Base-by-base conservation (phyloP, 2,888 invertebrate genomes). In the Apantesis nais region DNA sequence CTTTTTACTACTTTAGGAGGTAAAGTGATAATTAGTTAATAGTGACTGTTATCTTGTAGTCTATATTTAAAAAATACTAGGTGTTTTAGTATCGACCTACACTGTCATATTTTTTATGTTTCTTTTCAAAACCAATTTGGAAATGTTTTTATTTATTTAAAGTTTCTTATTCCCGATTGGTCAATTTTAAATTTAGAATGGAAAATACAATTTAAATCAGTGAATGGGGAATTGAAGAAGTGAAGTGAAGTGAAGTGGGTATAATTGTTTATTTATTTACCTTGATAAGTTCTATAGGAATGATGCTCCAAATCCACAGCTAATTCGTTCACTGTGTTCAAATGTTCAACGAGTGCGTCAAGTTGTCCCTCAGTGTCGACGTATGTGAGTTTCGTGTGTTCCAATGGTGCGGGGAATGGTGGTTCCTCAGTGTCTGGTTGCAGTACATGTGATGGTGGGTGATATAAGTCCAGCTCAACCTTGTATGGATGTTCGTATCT, bases 221-320 rank as follows among this genome's bases (percentile, higher is more conserved):
- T n/a, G n/a, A n/a, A n/a, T n/a, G n/a, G n/a, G n/a, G n/a, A n/a
- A n/a, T n/a, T n/a, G n/a, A n/a, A n/a, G n/a, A n/a, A n/a, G n/a
- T n/a, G n/a, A n/a, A n/a, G n/a, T n/a, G n/a, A n/a, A n/a, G n/a
- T n/a, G n/a, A n/a, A n/a, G n/a, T n/a, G n/a, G n/a, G n/a, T n/a
- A n/a, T n/a, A n/a, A n/a, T n/a, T n/a, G n/a, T 2, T n/a, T 29
- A 12, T 41, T 8, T 11, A 22, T 25, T 31, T 74, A 91, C 99
- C 99, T 95, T 98, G 97, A 89, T 98, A 99, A 0, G 97, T 97
- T 72, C 99, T 96, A 87, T 98, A 99, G 0, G 97, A 97, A 90
- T 99, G 99, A 90, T 99, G 99, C 95, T 98, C 98, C 66, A 99
- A 94, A 94, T 99, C 99, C 0, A 99, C 96, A 0, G 99, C 98